phyloP scores from a whole-genome alignment of 2,797 vertebrate genomes.

The Cryptoblepharus egeriae region DNA sequence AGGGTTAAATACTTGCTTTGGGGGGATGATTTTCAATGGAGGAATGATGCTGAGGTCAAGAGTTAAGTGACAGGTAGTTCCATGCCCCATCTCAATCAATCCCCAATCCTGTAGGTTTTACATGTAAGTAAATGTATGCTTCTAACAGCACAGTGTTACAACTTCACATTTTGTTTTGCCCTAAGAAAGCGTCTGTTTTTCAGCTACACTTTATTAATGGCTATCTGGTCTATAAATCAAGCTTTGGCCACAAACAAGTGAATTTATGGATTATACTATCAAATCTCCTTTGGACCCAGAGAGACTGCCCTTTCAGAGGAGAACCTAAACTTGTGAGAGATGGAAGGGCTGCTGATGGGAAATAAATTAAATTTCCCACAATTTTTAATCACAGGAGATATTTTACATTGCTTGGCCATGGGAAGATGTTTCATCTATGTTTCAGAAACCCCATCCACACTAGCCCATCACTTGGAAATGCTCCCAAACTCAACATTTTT shows the following conservation, averaged over 20 bases:
- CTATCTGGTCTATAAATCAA: neutral
- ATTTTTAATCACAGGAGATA: neutral
- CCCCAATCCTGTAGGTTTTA: too few species aligned
- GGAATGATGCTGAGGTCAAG: too few species aligned
- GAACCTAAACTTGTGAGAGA: conserved; percentile 20
- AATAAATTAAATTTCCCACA: neutral
- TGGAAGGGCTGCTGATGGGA: conserved; percentile 8
- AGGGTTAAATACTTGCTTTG: too few species aligned
- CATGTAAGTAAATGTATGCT: too few species aligned
- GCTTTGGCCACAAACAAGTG: neutral
- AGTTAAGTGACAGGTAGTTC: too few species aligned
- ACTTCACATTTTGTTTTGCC: too few species aligned
- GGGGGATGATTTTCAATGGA: too few species aligned
- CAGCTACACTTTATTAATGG: neutral
- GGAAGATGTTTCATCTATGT: neutral
- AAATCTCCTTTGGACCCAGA: neutral
- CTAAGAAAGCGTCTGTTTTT: neutral
- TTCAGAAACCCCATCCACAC: neutral
- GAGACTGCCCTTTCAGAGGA: neutral
- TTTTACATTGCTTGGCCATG: conserved; percentile 13
- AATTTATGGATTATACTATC: conserved; percentile 1
- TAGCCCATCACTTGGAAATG: neutral
- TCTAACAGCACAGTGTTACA: too few species aligned
- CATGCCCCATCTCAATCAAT: too few species aligned
- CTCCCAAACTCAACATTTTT: neutral